Conservation (phyloP, 2,888 invertebrate genomes). For the Cerastoderma edule region DNA sequence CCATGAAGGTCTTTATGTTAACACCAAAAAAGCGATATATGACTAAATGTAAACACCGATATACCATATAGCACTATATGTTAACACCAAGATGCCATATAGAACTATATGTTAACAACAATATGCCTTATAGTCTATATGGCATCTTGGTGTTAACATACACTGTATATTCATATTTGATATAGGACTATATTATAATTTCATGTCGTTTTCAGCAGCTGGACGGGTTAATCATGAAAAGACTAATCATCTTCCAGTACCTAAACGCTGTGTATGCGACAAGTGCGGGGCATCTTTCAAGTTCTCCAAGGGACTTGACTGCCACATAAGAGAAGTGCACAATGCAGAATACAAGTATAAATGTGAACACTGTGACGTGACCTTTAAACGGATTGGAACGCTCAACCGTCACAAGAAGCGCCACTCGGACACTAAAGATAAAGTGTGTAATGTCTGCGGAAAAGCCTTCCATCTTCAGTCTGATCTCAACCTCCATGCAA, state of each 20-base stretch:
- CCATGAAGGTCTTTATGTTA: too few relatives aligned
- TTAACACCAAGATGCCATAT: too few relatives aligned
- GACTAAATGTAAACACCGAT: too few relatives aligned
- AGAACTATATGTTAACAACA: too few relatives aligned
- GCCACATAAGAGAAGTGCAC: conserved; percentile 26
- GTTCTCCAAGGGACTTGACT: conserved; percentile 11
- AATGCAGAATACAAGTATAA: conserved; percentile 21
- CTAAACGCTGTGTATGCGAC: conserved; percentile 1
- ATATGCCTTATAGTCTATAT: too few relatives aligned
- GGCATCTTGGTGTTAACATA: too few relatives aligned
- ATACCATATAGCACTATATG: too few relatives aligned
- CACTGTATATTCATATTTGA: too few relatives aligned
- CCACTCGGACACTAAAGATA: neutral
- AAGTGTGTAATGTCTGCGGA: conserved; percentile 6
- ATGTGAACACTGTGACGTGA: conserved; percentile 33
- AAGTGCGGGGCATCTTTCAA: neutral
- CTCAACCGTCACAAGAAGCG: neutral
- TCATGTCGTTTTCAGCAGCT: neutral
- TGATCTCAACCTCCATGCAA: conserved; percentile 27
- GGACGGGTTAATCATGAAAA: conserved; percentile 2
- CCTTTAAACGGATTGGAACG: conserved; percentile 21
- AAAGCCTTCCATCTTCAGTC: conserved; percentile 22
- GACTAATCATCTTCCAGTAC: neutral
- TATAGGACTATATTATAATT: too few relatives aligned
- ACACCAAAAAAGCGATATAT: too few relatives aligned